phyloP scores from a whole-genome alignment of 1,140 invertebrate species.

The Helicoverpa zea region DNA sequence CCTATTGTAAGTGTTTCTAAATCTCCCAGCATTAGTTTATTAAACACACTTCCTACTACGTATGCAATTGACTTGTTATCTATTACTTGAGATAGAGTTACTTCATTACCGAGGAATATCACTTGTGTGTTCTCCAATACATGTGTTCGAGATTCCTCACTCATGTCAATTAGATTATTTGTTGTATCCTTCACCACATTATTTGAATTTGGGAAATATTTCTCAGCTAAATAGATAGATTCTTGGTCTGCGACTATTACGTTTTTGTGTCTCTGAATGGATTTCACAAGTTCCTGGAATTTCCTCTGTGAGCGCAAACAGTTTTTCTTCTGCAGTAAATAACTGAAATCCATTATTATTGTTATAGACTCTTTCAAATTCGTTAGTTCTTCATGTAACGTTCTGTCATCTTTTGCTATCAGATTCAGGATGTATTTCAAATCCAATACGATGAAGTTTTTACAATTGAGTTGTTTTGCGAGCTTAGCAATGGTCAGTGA shows the following conservation, averaged over 20 bases:
- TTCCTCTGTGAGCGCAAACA: too few species aligned
- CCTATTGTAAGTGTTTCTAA: constrained; percentile 18
- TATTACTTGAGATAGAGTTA: constrained; percentile 5
- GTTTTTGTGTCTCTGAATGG: too few species aligned
- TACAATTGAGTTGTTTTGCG: neutral
- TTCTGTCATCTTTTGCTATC: neutral
- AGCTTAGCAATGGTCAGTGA: neutral
- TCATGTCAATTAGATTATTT: constrained; percentile 18
- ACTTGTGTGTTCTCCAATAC: constrained; percentile 11
- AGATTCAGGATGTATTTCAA: neutral
- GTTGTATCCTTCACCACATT: neutral
- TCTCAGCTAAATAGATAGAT: too few species aligned
- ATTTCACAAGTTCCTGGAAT: too few species aligned
- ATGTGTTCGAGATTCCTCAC: neutral
- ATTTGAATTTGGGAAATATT: neutral
- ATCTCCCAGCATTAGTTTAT: constrained; percentile 9
- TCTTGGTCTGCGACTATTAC: too few species aligned
- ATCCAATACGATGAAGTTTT: neutral
- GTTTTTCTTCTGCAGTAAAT: too few species aligned
- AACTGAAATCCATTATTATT: too few species aligned
- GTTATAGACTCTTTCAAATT: neutral
- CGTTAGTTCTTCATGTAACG: neutral
- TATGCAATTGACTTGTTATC: neutral
- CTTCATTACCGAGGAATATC: constrained; percentile 31
- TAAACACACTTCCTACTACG: constrained; percentile 18